phyloP scores from a whole-genome alignment of 64 coral and sea anemone species.

The Dendrophyllia cribrosa region DNA sequence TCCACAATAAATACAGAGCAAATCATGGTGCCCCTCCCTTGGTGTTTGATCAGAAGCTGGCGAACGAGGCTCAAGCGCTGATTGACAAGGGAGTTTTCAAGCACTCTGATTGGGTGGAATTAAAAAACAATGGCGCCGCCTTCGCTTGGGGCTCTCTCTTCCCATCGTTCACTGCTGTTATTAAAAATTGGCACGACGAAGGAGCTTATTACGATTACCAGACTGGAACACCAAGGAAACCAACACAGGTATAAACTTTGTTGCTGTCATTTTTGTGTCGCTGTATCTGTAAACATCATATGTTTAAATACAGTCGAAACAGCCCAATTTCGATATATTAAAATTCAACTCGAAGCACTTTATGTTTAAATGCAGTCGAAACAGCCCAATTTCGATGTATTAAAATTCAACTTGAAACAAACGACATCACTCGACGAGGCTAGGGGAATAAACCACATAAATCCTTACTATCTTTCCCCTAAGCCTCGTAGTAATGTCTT shows the following conservation, averaged over 20 bases:
- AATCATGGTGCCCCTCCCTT: constrained; percentile 62
- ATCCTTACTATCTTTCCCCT: no score
- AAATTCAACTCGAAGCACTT: no score
- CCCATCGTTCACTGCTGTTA: constrained; percentile 79
- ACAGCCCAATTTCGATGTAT: no score
- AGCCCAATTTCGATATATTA: no score
- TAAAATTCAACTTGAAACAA: no score
- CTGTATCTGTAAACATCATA: no score
- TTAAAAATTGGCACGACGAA: constrained; percentile 88
- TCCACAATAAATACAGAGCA: constrained; percentile 75
- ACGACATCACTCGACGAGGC: no score
- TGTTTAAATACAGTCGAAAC: no score
- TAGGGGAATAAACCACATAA: no score
- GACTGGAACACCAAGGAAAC: constrained; percentile 28
- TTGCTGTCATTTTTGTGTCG: no score
- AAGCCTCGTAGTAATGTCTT: no score
- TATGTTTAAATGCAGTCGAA: no score
- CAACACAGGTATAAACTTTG: neutral
- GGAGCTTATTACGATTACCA: constrained; percentile 61
- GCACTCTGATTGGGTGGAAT: constrained; percentile 70
- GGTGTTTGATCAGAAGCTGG: constrained; percentile 38
- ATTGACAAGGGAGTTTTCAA: constrained; percentile 78
- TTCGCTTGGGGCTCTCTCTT: constrained; percentile 89
- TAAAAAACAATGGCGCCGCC: constrained; percentile 59
- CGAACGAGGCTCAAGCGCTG: constrained; percentile 65